Conservation (phyloP, 2,888 invertebrate species). For the Silvanus unidentatus region DNA sequence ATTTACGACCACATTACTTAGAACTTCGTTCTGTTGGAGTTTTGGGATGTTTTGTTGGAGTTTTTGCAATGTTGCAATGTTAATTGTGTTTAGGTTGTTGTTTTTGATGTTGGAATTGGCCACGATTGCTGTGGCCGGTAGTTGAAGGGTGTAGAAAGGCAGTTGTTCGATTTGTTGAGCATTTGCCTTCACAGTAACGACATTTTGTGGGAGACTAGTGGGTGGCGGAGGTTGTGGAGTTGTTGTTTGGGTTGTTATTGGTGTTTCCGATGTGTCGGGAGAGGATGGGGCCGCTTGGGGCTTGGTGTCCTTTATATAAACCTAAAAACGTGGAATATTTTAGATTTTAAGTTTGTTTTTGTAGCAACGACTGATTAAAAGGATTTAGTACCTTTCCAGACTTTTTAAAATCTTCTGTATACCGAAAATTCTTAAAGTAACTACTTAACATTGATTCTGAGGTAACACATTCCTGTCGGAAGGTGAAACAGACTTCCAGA, state of each 20-base stretch:
- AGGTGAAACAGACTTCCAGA: conserved; percentile 57
- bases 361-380: not conserved
- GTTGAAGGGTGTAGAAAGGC: conserved; percentile 34
- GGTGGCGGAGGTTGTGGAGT: conserved; percentile 17
- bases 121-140: conserved; percentile 30
- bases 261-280: conserved; percentile 10
- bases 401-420: conserved; percentile 56
- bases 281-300: conserved; percentile 20
- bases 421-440: conserved; percentile 56
- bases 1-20: conserved; percentile 39
- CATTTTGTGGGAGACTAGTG: conserved; percentile 27
- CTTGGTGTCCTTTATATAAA: conserved; percentile 54
- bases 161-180: conserved; percentile 8
- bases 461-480: conserved; percentile 58
- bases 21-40: conserved; percentile 21
- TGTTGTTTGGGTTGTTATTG: conserved; percentile 8
- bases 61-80: conserved; percentile 30
- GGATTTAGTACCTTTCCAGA: conserved; percentile 52
- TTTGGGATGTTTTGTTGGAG: conserved; percentile 29
- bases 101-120: conserved; percentile 22
- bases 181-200: conserved; percentile 10
- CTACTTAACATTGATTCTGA: conserved; percentile 63
- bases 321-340: conserved; percentile 32
- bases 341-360: too few relatives aligned
- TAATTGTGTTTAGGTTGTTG: conserved; percentile 35